Evolutionary conservation across 2,888 invertebrate species (phyloP), one percentile per base, ranked within the genome.

Genomic region (Penaeus monodon): DNA sequence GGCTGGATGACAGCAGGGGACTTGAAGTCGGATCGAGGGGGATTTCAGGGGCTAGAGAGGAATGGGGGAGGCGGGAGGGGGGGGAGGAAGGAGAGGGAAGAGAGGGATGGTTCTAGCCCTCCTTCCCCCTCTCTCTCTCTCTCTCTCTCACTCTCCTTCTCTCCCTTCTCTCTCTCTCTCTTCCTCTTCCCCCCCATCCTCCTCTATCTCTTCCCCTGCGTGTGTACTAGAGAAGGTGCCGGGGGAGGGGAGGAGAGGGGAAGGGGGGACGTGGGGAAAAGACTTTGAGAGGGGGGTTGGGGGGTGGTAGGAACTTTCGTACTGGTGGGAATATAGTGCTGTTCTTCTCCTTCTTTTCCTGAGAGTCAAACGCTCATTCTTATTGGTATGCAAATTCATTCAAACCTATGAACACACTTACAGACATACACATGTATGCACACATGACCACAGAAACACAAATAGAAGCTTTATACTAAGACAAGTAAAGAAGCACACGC

Each of bases 1-100:
- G 73, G 81, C 85, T n/a, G 65, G 84, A 74, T 81, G 82, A 86
- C 81, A 81, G 74, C 76, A 49, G 38, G 76, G 73, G 74, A 74
- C 70, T 70, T 33, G 27, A 76, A 44, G 17, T 12, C 22, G 66
- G 86, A 73, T 29, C 76, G 20, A 29, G 74, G 82, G 74, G 44
- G 73, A 73, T 70, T 70, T 49, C 33, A 44, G 82, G 65, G 65
- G 29, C 27, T 24, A 29, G 65, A 29, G 0, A 84, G 79, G 73
- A 65, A 33, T 27, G 57, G 33, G 33, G 33, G 14, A 17, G 27
- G 57, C 33, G 38, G 68, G 7, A n/a, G 68, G 27, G 81, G 49
- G 44, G 24, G 24, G 22, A 24, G 29, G n/a, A n/a, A 17, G 65
- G 63, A 27, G 57, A 38, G 64, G 27, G 63, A 66, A 24, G 70